Percentiles rank a stretch among this genome's conserved stretches.
These are phyloP conservation scores for Euwallacea fornicatus DNA, from an alignment of 1,140 invertebrate genomes.

Conservation along the genomic window DNA sequence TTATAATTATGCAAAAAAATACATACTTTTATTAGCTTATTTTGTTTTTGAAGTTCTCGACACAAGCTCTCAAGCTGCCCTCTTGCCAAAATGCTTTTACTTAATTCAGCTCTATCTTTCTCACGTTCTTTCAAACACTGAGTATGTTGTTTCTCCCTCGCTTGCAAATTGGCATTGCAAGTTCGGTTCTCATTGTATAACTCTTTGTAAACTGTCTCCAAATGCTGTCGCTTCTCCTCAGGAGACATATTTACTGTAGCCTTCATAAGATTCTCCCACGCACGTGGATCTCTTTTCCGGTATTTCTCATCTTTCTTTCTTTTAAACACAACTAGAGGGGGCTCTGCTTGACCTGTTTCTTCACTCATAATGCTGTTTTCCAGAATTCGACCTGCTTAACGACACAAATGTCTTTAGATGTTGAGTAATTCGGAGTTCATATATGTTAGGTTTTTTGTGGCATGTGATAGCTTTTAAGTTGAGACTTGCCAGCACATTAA, in stretches of 20 bases:
- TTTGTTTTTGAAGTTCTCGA: conserved; percentile 87
- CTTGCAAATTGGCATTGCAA: conserved; percentile 58
- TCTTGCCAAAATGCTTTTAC: conserved; percentile 77
- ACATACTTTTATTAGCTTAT: conserved; percentile 80
- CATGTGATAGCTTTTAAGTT: too few species aligned
- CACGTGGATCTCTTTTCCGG: conserved; percentile 39
- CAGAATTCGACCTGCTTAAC: background rate
- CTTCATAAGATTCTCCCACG: conserved; percentile 45
- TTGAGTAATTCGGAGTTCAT: too few species aligned
- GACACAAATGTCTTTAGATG: too few species aligned
- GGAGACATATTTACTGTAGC: conserved; percentile 24
- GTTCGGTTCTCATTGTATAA: conserved; percentile 72
- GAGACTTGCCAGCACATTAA: too few species aligned
- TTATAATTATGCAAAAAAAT: too few species aligned
- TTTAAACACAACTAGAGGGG: conserved; percentile 19
- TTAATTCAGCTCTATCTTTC: conserved; percentile 78
- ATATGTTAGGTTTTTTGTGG: too few species aligned
- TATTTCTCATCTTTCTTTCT: conserved; percentile 45
- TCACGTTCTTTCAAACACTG: conserved; percentile 77
- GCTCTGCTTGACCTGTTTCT: background rate
- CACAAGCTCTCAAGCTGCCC: conserved; percentile 85
- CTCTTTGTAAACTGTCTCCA: conserved; percentile 64
- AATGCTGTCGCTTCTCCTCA: conserved; percentile 38
- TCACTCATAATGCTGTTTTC: conserved; percentile 18
- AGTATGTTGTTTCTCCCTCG: conserved; percentile 66